Conservation (phyloP, 2,113 vertebrate species). For the Chionodraco myersi region DNA sequence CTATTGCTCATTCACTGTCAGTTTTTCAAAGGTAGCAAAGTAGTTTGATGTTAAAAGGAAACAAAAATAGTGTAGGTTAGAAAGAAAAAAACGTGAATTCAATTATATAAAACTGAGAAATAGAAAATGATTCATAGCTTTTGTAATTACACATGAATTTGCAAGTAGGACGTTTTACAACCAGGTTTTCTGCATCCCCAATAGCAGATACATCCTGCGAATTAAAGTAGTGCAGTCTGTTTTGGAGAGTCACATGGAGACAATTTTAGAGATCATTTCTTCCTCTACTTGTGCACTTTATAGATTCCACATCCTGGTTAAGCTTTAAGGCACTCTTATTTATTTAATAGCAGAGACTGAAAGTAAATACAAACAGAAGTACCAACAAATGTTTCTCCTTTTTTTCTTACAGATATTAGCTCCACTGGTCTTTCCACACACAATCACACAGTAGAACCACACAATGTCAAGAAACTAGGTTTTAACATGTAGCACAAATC, state of each 20-base stretch:
- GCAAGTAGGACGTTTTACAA: neutral
- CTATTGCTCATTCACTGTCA: neutral
- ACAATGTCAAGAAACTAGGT: slow-evolving; percentile 60
- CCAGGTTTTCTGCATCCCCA: neutral
- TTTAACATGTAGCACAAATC: slow-evolving; percentile 17
- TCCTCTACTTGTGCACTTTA: slow-evolving; percentile 10
- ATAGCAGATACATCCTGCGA: neutral
- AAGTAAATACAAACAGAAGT: neutral
- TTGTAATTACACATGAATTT: neutral
- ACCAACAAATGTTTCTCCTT: neutral
- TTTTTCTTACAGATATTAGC: slow-evolving; percentile 3
- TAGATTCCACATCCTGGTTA: slow-evolving; percentile 15
- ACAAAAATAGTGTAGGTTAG: neutral
- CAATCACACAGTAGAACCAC: neutral
- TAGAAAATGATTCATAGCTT: neutral
- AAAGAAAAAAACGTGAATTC: neutral
- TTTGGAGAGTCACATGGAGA: slow-evolving; percentile 35
- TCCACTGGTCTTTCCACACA: neutral
- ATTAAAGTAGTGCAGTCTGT: neutral
- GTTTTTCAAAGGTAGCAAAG: neutral
- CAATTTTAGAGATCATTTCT: slow-evolving; percentile 13
- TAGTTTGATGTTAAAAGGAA: neutral
- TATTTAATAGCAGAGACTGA: slow-evolving; percentile 1
- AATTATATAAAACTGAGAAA: neutral
- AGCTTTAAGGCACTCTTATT: neutral